Evolutionary conservation across 1,140 invertebrate species (phyloP).

Genomic region (Drosophila gunungcola): DNA sequence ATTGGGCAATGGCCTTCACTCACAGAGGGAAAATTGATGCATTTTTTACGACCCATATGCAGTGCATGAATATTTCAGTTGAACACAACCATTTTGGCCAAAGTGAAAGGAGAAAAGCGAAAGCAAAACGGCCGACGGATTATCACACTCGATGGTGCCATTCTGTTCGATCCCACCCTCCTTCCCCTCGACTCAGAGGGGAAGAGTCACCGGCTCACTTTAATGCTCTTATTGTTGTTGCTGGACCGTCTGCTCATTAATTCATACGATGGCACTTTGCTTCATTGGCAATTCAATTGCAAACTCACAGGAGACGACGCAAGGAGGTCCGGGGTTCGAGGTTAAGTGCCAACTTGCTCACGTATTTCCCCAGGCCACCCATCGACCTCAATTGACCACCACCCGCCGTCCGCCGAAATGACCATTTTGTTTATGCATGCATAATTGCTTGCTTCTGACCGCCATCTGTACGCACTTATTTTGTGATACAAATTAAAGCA

Average conservation of each 20-base stretch:
- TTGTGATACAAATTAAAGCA: conserved; percentile 3
- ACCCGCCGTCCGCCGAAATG: conserved; percentile 37
- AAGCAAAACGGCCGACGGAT: conserved; percentile 63
- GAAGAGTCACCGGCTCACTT: conserved; percentile 8
- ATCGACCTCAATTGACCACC: conserved; percentile 21
- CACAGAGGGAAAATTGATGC: conserved; percentile 6
- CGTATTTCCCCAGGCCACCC: conserved; percentile 30
- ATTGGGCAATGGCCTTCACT: conserved; percentile 7
- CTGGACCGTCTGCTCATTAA: conserved; percentile 68
- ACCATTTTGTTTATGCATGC: conserved; percentile 66
- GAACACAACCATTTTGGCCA: conserved; percentile 35
- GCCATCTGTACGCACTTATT: conserved; percentile 17
- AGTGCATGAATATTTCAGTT: conserved; percentile 73
- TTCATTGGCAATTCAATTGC: conserved; percentile 68
- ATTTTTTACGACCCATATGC: conserved; percentile 15
- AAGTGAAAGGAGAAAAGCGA: conserved; percentile 68
- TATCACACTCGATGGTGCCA: conserved; percentile 70
- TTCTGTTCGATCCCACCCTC: conserved; percentile 3
- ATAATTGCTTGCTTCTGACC: conserved; percentile 61
- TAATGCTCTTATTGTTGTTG: conserved; percentile 46
- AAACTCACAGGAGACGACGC: conserved; percentile 17
- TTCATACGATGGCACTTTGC: conserved; percentile 77
- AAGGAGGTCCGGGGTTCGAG: conserved; percentile 17
- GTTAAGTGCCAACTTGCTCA: conserved; percentile 68
- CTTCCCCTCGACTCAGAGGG: too few relatives aligned